These are phyloP conservation scores for Sphinx pinastri DNA, from an alignment of 2,888 invertebrate genomes.

Conservation along the genomic window DNA sequence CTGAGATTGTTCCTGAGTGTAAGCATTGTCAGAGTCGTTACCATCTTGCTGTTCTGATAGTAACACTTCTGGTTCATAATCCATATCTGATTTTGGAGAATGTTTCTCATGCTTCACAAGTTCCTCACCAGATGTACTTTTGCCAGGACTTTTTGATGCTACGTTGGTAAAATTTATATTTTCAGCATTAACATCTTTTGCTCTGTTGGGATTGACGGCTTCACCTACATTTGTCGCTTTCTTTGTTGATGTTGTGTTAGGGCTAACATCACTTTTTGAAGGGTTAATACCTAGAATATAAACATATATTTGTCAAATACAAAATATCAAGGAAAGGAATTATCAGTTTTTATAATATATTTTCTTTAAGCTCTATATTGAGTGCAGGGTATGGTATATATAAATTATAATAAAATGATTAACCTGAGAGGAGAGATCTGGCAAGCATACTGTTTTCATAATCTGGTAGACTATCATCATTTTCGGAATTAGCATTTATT, in stretches of 20 bases:
- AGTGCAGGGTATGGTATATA: no score
- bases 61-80: constrained; percentile 78
- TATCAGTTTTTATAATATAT: not conserved
- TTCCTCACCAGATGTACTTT: constrained; percentile 60
- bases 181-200: constrained; percentile 66
- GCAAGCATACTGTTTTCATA: constrained; percentile 83
- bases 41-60: constrained; percentile 76
- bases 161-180: constrained; percentile 39
- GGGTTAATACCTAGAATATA: constrained; percentile 74
- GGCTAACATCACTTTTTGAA: constrained; percentile 69
- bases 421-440: constrained; percentile 79
- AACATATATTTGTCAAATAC: not conserved
- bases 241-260: constrained; percentile 63
- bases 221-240: constrained; percentile 66
- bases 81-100: constrained; percentile 75
- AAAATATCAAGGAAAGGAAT: not conserved
- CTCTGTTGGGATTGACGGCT: constrained; percentile 53
- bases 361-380: not conserved
- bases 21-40: constrained; percentile 64
- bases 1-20: constrained; percentile 70
- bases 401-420: not conserved
- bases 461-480: constrained; percentile 78
- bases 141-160: constrained; percentile 67
- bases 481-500: constrained; percentile 62
- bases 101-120: constrained; percentile 73